Conservation (phyloP, 1,140 invertebrate species). For the Drosophila novamexicana region DNA sequence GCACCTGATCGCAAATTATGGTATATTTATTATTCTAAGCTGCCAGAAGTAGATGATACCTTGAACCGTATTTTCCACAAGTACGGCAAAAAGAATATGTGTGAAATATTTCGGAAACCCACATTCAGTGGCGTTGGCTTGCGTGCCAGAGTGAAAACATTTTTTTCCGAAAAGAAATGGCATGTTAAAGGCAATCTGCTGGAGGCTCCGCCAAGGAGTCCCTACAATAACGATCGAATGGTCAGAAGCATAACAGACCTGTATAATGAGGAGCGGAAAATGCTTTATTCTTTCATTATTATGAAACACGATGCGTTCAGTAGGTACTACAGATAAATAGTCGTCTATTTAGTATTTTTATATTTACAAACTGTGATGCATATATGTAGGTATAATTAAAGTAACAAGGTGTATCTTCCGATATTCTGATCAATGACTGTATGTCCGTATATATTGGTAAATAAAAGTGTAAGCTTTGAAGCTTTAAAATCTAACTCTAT, state of each 20-base stretch:
- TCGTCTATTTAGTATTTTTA: background rate
- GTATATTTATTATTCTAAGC: conserved; percentile 53
- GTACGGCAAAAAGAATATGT: conserved; percentile 69
- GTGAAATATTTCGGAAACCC: conserved; percentile 59
- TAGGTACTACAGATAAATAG: conserved; percentile 20
- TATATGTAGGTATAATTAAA: background rate
- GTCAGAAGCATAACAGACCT: conserved; percentile 42
- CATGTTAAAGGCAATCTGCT: conserved; percentile 52
- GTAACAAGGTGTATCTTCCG: background rate
- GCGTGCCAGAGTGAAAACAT: conserved; percentile 52
- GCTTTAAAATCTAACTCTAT: background rate
- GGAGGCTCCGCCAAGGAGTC: conserved; percentile 62
- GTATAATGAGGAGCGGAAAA: conserved; percentile 47
- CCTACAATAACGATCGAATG: conserved; percentile 56
- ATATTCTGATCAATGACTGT: background rate
- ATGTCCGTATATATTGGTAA: background rate
- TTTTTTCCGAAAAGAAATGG: conserved; percentile 56
- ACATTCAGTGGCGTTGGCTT: conserved; percentile 53
- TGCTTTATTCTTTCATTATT: conserved; percentile 54
- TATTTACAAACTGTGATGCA: conserved; percentile 27
- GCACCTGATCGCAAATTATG: conserved; percentile 57
- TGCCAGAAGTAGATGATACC: conserved; percentile 55
- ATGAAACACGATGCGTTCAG: conserved; percentile 29
- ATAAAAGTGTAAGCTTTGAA: background rate
- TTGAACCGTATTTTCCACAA: conserved; percentile 57